Conservation (phyloP, 2,113 vertebrate species). For the Vombatus ursinus region DNA sequence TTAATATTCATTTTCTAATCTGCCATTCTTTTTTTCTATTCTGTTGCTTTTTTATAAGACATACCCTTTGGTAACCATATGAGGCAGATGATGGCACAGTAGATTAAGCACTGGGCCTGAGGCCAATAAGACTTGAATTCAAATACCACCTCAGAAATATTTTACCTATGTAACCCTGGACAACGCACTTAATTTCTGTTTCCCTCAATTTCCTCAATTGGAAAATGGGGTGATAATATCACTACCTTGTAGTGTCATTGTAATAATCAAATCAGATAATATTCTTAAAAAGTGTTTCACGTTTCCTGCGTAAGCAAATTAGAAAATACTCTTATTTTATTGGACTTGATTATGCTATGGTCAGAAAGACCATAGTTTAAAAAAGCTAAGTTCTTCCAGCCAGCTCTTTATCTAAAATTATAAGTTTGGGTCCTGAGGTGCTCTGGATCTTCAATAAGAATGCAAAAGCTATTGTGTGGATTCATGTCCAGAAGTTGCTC, state of each 20-base stretch:
- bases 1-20: neutral
- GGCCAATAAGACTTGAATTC: neutral
- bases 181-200: neutral
- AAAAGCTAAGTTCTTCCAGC: too few relatives aligned
- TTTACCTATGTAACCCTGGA: neutral
- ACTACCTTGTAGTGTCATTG: neutral
- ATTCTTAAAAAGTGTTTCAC: neutral
- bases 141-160: neutral
- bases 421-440: too few relatives aligned
- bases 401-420: too few relatives aligned
- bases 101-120: neutral
- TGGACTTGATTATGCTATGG: too few relatives aligned
- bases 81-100: neutral
- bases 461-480: too few relatives aligned
- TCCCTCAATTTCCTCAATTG: neutral
- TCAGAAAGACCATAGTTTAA: too few relatives aligned
- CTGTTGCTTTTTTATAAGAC: neutral
- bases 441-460: too few relatives aligned
- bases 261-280: neutral
- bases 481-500: too few relatives aligned
- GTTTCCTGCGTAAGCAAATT: too few relatives aligned
- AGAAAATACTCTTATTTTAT: too few relatives aligned
- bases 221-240: neutral
- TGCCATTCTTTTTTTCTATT: neutral
- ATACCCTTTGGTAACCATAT: neutral